phyloP scores from a whole-genome alignment of 2,888 invertebrate species.

The Tiliacea citrago region DNA sequence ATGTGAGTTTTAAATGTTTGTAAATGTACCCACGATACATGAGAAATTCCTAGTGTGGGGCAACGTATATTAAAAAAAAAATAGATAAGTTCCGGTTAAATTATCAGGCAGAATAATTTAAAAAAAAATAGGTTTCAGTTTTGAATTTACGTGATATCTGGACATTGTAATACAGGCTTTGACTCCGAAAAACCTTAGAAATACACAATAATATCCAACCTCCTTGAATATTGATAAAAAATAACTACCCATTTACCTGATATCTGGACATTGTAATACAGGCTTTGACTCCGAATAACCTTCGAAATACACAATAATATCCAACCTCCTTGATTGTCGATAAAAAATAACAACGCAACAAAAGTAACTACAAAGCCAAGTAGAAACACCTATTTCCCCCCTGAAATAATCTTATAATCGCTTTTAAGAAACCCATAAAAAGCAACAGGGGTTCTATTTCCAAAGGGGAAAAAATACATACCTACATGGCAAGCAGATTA shows the following conservation, averaged over 20 bases:
- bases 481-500: slow-evolving; percentile 6
- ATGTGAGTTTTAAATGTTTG: too few relatives aligned
- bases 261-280: too few relatives aligned
- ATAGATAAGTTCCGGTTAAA: too few relatives aligned
- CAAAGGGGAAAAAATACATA: slow-evolving; percentile 1
- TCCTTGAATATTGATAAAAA: slow-evolving; percentile 19
- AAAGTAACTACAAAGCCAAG: too few relatives aligned
- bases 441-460: background rate
- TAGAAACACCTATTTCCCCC: background rate
- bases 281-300: too few relatives aligned
- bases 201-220: background rate
- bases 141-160: too few relatives aligned
- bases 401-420: slow-evolving; percentile 30
- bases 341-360: slow-evolving; percentile 35
- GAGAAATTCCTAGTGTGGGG: too few relatives aligned
- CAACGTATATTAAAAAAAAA: too few relatives aligned
- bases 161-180: too few relatives aligned
- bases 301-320: background rate
- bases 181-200: background rate
- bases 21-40: too few relatives aligned
- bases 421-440: slow-evolving; percentile 15
- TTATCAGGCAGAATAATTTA: too few relatives aligned
- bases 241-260: slow-evolving; percentile 6
- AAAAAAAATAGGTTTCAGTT: too few relatives aligned
- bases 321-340: background rate